Evolutionary conservation across 2,888 invertebrate genomes (phyloP).

Genomic region (Patella pellucida): DNA sequence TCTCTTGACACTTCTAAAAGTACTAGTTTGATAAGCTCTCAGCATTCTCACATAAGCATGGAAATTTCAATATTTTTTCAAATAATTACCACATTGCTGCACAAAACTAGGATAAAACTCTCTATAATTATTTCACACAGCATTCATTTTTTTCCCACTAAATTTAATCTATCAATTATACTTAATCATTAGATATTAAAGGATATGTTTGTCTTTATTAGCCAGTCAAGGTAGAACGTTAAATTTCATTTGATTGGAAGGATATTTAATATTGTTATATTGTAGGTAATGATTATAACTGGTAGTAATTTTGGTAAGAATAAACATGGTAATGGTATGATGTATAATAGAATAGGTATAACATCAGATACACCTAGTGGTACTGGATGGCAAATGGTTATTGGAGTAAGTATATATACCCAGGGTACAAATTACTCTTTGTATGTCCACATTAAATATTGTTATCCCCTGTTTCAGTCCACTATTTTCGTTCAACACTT

Average conservation of each 20-base stretch:
- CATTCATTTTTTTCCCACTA: too few relatives aligned
- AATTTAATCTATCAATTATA: too few relatives aligned
- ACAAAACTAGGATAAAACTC: neutral
- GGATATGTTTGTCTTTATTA: neutral
- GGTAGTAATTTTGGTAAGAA: conserved; percentile 32
- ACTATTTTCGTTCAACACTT: too few relatives aligned
- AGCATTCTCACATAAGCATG: too few relatives aligned
- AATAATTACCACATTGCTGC: neutral
- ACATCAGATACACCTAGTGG: conserved; percentile 38
- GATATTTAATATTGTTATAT: neutral
- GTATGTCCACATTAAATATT: too few relatives aligned
- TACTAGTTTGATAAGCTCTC: too few relatives aligned
- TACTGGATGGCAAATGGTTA: conserved; percentile 44
- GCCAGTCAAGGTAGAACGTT: too few relatives aligned
- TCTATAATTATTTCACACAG: neutral
- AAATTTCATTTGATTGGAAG: neutral
- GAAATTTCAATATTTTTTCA: too few relatives aligned
- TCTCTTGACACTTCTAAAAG: too few relatives aligned
- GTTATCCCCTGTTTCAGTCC: too few relatives aligned
- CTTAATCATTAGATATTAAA: neutral
- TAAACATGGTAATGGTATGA: conserved; percentile 34
- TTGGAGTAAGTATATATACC: conserved; percentile 40
- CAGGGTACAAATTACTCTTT: too few relatives aligned
- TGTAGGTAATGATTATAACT: conserved; percentile 47
- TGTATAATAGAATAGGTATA: conserved; percentile 44